These are phyloP conservation scores for Ceriagrion tenellum DNA, from an alignment of 2,888 invertebrate species.

Conservation along the genomic window DNA sequence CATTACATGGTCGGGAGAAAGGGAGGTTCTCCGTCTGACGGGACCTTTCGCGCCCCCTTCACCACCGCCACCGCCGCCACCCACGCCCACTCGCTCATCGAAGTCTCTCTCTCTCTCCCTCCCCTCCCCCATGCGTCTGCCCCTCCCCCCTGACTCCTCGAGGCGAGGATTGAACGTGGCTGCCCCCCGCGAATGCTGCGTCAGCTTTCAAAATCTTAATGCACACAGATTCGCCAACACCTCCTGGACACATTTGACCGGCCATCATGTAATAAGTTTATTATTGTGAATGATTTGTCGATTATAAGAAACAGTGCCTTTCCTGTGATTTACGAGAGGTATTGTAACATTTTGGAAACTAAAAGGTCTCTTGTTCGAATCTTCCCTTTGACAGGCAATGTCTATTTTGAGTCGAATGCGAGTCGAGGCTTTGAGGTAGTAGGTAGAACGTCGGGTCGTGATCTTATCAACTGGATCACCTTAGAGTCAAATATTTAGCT, in stretches of 20 bases:
- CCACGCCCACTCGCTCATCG: neutral
- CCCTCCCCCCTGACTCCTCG: neutral
- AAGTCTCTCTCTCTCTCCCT: neutral
- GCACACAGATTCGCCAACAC: neutral
- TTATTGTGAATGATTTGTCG: no score
- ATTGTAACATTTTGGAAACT: no score
- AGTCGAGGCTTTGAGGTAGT: no score
- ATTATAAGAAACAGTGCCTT: no score
- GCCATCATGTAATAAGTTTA: neutral
- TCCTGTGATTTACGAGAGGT: no score
- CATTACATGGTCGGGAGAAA: neutral
- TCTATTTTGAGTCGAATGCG: no score
- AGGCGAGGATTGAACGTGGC: neutral
- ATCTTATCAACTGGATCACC: no score
- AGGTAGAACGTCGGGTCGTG: no score
- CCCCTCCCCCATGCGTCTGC: neutral
- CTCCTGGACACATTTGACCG: neutral
- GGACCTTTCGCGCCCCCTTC: neutral
- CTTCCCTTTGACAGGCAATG: no score
- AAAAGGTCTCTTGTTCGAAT: no score
- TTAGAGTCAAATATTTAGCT: no score
- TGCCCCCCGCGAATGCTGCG: neutral
- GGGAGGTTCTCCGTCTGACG: neutral
- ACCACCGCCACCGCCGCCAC: neutral
- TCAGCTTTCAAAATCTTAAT: neutral